Conservation (phyloP, 2,888 invertebrate genomes). For the Stenchaetothrips biformis region DNA sequence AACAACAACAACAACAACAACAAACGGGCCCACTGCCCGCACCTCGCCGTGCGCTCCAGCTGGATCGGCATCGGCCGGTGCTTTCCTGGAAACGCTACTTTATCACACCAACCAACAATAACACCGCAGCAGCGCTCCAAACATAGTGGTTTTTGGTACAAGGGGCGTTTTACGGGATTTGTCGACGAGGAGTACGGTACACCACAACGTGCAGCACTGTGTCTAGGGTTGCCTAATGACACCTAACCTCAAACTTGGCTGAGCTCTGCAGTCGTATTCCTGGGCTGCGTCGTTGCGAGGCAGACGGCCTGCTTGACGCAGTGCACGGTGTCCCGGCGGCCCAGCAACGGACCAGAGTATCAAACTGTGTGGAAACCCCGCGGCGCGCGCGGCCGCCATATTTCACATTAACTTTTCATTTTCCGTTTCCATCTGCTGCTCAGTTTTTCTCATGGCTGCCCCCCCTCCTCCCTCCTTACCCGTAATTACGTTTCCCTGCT, state of each 20-base stretch:
- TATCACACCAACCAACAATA: neutral
- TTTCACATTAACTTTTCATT: constrained; percentile 25
- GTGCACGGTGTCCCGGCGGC: neutral
- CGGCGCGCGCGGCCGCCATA: constrained; percentile 2
- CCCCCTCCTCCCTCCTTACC: neutral
- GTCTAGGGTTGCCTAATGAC: too few species aligned
- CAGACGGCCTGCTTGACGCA: neutral
- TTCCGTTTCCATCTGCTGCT: constrained; percentile 18
- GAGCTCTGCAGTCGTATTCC: neutral
- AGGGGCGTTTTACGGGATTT: too few species aligned
- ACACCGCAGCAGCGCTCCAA: too few species aligned
- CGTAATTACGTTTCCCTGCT: constrained; percentile 18
- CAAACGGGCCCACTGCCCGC: too few species aligned
- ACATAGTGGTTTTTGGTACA: too few species aligned
- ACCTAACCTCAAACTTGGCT: neutral
- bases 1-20: neutral
- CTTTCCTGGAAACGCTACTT: neutral
- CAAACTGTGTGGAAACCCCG: too few species aligned
- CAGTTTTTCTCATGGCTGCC: constrained; percentile 8
- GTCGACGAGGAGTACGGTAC: too few species aligned
- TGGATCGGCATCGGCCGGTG: neutral
- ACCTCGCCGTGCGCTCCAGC: neutral
- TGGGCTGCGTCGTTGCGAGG: neutral
- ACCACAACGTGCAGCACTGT: too few species aligned
- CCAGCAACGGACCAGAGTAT: too few species aligned